phyloP scores from a whole-genome alignment of 2,797 vertebrate genomes.

The Myotis planiceps region DNA sequence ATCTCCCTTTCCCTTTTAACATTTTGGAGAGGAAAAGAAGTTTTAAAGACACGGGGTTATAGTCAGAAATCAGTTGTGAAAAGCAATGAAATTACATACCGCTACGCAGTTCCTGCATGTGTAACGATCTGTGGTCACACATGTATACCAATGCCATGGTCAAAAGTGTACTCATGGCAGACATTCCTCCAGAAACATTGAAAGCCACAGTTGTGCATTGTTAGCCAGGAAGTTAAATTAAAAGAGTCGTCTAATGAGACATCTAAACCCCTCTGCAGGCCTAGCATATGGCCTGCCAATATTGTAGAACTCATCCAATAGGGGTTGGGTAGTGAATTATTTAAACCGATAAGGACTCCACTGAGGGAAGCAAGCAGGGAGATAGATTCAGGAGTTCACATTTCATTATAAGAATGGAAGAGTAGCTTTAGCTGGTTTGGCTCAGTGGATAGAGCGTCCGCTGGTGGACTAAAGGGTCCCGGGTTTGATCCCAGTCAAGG shows the following conservation, averaged over 20 bases:
- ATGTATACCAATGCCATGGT: background rate
- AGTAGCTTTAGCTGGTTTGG: background rate
- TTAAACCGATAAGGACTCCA: conserved; percentile 43
- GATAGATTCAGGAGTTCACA: conserved; percentile 1
- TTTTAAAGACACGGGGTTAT: background rate
- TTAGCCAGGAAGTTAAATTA: conserved; percentile 52
- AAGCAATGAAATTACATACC: conserved; percentile 24
- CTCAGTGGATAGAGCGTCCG: too few relatives aligned
- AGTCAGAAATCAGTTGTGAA: conserved; percentile 36
- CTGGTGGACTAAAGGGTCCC: too few relatives aligned
- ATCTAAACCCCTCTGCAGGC: conserved; percentile 14
- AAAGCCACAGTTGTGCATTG: background rate
- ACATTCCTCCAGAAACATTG: background rate
- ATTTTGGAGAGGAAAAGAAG: background rate
- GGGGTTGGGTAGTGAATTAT: conserved; percentile 40
- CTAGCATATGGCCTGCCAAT: conserved; percentile 15
- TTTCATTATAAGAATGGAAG: conserved; percentile 28
- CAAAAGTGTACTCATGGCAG: background rate
- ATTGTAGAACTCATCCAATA: background rate
- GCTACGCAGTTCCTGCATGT: background rate
- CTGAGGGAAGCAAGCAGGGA: conserved; percentile 23
- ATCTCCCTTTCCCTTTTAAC: conserved; percentile 27
- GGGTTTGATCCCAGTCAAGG: too few relatives aligned
- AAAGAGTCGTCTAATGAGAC: conserved; percentile 38
- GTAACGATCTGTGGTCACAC: background rate